Evolutionary conservation across 2,888 invertebrate species (phyloP).

Genomic region (Ametastegia equiseti): DNA sequence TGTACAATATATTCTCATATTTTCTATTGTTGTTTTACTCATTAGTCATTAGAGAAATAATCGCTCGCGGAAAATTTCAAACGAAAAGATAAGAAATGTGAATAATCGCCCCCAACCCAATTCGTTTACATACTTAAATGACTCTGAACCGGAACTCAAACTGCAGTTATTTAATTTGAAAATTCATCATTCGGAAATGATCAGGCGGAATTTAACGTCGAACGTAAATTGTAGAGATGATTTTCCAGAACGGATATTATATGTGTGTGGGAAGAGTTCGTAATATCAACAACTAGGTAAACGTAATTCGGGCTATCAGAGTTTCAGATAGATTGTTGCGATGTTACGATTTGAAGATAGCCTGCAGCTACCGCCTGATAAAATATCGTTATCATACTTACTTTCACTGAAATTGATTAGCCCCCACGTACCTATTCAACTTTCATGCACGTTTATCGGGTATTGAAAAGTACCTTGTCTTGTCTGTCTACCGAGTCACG

Average conservation of each 20-base stretch:
- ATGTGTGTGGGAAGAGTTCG: not conserved
- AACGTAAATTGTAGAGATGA: not conserved
- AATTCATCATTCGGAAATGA: no score
- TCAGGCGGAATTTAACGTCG: no score
- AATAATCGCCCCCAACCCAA: no score
- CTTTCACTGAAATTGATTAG: not conserved
- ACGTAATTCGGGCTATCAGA: not conserved
- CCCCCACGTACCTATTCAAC: not conserved
- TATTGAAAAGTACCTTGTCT: not conserved
- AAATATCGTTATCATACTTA: not conserved
- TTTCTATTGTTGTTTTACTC: no score
- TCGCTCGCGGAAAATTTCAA: no score
- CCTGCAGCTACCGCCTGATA: constrained; percentile 8
- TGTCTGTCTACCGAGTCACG: not conserved
- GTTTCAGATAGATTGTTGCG: not conserved
- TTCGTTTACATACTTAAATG: no score
- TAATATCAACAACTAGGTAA: not conserved
- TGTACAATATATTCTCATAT: no score
- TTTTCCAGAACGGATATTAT: not conserved
- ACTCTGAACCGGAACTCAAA: no score
- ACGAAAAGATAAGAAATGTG: no score
- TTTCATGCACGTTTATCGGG: not conserved
- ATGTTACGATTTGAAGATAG: not conserved
- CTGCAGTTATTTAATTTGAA: no score
- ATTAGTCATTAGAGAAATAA: no score